Evolutionary conservation across 2,113 vertebrate genomes (phyloP).

Genomic region (Orthonyx spaldingii): DNA sequence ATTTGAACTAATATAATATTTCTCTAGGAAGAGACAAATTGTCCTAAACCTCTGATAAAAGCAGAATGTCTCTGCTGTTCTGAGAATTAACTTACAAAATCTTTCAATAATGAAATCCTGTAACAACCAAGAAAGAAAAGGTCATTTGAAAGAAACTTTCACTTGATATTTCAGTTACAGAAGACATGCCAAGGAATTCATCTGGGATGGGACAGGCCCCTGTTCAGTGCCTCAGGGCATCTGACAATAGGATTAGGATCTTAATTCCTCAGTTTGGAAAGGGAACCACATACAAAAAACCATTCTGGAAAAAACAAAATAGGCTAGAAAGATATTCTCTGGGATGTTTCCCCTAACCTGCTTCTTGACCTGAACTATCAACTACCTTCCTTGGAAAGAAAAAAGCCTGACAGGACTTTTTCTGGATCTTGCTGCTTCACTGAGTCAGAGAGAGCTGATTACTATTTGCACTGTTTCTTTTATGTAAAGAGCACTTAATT

Average conservation of each 20-base stretch:
- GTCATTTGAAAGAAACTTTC: background rate
- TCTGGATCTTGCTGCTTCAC: background rate
- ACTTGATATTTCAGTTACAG: background rate
- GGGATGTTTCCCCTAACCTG: background rate
- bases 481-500: background rate
- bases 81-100: background rate
- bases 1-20: background rate
- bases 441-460: background rate
- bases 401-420: background rate
- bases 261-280: background rate
- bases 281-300: background rate
- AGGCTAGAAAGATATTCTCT: background rate
- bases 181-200: background rate
- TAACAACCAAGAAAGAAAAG: background rate
- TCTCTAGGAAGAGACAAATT: background rate
- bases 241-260: background rate
- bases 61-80: background rate
- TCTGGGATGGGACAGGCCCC: background rate
- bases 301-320: background rate
- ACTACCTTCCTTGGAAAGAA: background rate
- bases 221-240: background rate
- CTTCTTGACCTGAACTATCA: background rate
- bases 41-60: background rate
- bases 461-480: background rate
- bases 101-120: background rate